A percentile compares a stretch with the other conserved stretches of the same genome.
Evolutionary conservation across 2,888 invertebrate genomes (phyloP).

Genomic region (Rhodophaea formosa): DNA sequence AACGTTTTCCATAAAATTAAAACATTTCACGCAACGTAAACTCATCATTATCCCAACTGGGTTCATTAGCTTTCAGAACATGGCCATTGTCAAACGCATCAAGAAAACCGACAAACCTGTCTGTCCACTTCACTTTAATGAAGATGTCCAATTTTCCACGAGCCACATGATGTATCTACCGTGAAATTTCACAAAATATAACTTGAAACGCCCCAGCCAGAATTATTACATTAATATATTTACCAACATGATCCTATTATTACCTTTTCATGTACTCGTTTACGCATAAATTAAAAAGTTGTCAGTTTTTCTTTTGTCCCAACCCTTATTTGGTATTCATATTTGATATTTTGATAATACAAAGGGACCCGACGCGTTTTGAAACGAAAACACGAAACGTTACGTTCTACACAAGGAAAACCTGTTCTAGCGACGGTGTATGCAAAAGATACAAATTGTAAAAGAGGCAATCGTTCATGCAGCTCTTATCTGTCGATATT

Average conservation of each 20-base stretch:
- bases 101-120: conserved; percentile 26
- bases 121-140: conserved; percentile 52
- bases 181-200: conserved; percentile 77
- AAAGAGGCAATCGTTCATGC: conserved; percentile 78
- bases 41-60: background rate
- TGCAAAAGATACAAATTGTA: conserved; percentile 79
- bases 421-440: conserved; percentile 75
- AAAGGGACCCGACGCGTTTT: conserved; percentile 70
- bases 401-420: conserved; percentile 64
- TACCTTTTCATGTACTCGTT: conserved; percentile 80
- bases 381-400: conserved; percentile 68
- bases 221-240: conserved; percentile 79
- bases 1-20: background rate
- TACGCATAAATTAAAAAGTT: conserved; percentile 78
- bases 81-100: conserved; percentile 40
- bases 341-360: conserved; percentile 78
- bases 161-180: conserved; percentile 68
- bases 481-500: conserved; percentile 51
- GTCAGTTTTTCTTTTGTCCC: conserved; percentile 78
- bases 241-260: conserved; percentile 79
- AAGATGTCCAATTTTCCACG: conserved; percentile 72
- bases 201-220: conserved; percentile 62
- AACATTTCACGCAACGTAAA: background rate
- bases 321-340: conserved; percentile 81
- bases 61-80: conserved; percentile 42